phyloP scores from a whole-genome alignment of 2,797 vertebrate species.

The Erithacus rubecula region DNA sequence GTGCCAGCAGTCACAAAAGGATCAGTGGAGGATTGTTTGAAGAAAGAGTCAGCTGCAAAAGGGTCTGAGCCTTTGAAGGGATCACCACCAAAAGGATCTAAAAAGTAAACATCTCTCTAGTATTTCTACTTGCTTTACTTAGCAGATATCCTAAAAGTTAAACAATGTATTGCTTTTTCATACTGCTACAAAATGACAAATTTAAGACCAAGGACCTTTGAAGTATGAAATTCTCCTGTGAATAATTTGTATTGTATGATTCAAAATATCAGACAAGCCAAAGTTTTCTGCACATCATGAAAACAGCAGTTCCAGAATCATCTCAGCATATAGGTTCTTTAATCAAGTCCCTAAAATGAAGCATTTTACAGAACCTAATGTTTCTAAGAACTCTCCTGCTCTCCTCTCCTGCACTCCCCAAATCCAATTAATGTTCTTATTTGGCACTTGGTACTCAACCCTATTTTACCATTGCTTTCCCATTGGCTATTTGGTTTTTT shows the following conservation, averaged over 20 bases:
- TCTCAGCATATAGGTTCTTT: background rate
- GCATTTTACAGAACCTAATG: background rate
- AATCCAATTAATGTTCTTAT: background rate
- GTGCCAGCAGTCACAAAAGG: slow-evolving; percentile 77
- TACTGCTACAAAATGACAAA: background rate
- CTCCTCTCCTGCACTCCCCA: background rate
- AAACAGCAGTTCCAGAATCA: background rate
- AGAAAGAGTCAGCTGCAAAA: slow-evolving; percentile 92
- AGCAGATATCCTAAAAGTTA: background rate
- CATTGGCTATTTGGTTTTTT: background rate
- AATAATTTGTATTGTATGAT: background rate
- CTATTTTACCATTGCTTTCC: background rate
- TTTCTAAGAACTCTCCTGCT: background rate
- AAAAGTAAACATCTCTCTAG: background rate
- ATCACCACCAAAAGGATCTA: slow-evolving; percentile 95
- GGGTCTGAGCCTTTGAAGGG: slow-evolving; percentile 98
- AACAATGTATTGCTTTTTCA: background rate
- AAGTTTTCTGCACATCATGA: background rate
- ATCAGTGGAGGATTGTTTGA: slow-evolving; percentile 81
- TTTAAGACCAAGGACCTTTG: background rate
- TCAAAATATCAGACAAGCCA: background rate
- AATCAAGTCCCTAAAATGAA: background rate
- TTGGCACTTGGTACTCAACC: background rate
- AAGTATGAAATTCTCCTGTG: background rate
- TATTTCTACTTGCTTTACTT: background rate